Percentiles rank a stretch among this genome's conserved stretches.
Evolutionary conservation across 2,888 invertebrate genomes (phyloP).

Genomic region (Stegophylla sp.): DNA sequence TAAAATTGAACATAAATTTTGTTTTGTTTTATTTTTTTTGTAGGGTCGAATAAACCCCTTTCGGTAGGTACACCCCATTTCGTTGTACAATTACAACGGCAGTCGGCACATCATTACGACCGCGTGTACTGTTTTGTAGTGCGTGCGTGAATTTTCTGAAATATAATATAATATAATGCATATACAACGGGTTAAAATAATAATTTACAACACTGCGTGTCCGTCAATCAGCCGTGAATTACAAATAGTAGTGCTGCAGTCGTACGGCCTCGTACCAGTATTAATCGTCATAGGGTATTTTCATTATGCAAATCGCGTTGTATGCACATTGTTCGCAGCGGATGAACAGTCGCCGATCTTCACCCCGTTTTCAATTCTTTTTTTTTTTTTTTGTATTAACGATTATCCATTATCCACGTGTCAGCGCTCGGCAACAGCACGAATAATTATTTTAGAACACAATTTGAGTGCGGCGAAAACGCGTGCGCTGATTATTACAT

Average conservation of each 20-base stretch:
- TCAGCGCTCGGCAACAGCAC: neutral
- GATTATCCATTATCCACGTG: neutral
- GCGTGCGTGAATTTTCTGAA: too few relatives aligned
- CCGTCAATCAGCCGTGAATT: neutral
- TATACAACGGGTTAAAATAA: too few relatives aligned
- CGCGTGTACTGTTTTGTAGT: too few relatives aligned
- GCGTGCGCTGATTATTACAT: neutral
- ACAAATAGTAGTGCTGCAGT: constrained; percentile 5
- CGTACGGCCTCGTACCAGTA: neutral
- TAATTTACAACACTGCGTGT: neutral
- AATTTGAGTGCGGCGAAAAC: constrained; percentile 10
- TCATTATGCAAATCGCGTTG: constrained; percentile 28
- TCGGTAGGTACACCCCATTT: too few relatives aligned
- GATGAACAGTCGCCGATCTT: constrained; percentile 28
- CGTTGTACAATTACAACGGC: too few relatives aligned
- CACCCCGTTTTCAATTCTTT: constrained; percentile 23
- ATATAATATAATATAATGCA: too few relatives aligned
- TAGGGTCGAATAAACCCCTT: too few relatives aligned
- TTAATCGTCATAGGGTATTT: constrained; percentile 24
- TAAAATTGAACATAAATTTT: too few relatives aligned
- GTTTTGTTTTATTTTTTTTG: too few relatives aligned
- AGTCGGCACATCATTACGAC: too few relatives aligned
- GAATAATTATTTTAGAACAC: constrained; percentile 3
- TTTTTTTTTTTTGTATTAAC: constrained; percentile 27
- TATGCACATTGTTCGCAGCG: constrained; percentile 12